phyloP scores from a whole-genome alignment of 2,113 vertebrate species.

The Nannospalax galili region DNA sequence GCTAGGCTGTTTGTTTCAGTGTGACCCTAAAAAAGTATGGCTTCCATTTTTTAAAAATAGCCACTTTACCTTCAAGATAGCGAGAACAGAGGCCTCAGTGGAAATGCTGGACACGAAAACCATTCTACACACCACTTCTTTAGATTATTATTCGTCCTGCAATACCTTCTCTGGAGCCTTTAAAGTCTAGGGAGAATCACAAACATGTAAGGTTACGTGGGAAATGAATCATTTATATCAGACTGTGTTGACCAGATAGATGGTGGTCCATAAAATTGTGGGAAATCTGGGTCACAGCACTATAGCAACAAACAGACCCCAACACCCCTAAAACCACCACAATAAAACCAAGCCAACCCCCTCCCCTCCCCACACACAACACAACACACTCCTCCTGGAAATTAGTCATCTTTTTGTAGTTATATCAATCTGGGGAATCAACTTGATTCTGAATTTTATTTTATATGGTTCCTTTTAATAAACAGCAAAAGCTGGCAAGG shows the following conservation, averaged over 20 bases:
- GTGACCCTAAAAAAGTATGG: background rate
- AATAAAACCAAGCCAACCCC: no score
- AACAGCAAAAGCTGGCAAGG: background rate
- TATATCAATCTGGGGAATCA: background rate
- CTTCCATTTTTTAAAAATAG: background rate
- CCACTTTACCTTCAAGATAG: background rate
- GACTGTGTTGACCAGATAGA: background rate
- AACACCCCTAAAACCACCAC: no score
- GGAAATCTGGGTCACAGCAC: background rate
- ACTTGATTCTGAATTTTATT: background rate
- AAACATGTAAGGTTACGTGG: background rate
- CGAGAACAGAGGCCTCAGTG: background rate
- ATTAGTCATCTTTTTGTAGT: background rate
- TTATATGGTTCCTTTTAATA: background rate
- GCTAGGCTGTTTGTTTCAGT: background rate
- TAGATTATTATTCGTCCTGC: background rate
- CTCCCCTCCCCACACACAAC: no score
- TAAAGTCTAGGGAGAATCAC: background rate
- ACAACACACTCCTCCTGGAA: background rate
- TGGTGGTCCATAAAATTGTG: background rate
- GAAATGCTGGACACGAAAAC: background rate
- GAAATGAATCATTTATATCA: background rate
- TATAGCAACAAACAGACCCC: background rate
- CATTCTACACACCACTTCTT: background rate
- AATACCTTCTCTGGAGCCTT: background rate